Evolutionary conservation across 1,140 invertebrate genomes (phyloP).

Genomic region (Drosophila auraria): DNA sequence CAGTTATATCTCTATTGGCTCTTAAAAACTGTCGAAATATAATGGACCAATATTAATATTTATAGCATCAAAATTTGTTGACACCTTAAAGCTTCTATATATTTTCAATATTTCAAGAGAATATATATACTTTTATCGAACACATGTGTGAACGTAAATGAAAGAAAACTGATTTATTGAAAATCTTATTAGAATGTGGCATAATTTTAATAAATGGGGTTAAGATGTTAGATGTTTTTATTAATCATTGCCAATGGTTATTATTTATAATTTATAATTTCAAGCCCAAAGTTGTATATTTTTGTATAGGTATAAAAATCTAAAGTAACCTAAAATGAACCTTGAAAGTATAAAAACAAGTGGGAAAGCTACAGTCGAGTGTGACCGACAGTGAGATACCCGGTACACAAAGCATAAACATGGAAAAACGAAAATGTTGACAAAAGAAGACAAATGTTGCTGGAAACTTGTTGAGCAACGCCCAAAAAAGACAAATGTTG

Average conservation of each 20-base stretch:
- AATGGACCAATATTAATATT: slow-evolving; percentile 9
- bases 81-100: not conserved
- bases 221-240: not conserved
- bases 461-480: too few relatives aligned
- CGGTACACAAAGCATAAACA: too few relatives aligned
- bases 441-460: too few relatives aligned
- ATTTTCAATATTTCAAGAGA: slow-evolving; percentile 3
- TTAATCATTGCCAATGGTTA: not conserved
- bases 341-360: too few relatives aligned
- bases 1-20: not conserved
- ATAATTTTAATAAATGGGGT: slow-evolving; percentile 2
- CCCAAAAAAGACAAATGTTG: too few relatives aligned
- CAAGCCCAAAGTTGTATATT: too few relatives aligned
- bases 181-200: not conserved
- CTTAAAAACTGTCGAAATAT: not conserved
- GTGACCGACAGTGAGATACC: too few relatives aligned
- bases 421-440: too few relatives aligned
- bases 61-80: slow-evolving; percentile 8
- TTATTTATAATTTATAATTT: not conserved
- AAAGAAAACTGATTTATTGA: slow-evolving; percentile 4
- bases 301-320: too few relatives aligned
- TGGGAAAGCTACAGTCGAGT: too few relatives aligned
- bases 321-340: too few relatives aligned
- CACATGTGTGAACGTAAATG: not conserved
- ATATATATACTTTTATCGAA: slow-evolving; percentile 7